Base-by-base conservation (phyloP, 2,113 vertebrate species). In the Balaeniceps rex region DNA sequence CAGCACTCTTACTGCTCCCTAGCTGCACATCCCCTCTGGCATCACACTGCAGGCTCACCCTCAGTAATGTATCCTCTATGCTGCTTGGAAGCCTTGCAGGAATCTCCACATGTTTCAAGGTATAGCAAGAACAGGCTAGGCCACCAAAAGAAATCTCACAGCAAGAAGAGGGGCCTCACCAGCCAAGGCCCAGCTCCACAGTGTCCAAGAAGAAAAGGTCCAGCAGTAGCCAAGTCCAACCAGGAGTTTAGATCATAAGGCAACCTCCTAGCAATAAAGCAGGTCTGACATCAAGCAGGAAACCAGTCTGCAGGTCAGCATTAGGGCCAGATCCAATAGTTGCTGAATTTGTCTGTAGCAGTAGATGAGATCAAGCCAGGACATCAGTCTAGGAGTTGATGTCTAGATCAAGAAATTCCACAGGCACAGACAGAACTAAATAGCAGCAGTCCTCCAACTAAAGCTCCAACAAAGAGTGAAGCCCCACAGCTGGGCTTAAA, bases 391-490 rank as follows among this genome's bases (percentile, higher is more conserved):
- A 26, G 6, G 7, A 0, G 3, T 0, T 33, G 22, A 61, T 1
- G 2, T 4, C 34, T 6, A 31, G 28, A 40, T 5, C 19, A 46
- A 28, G 9, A 85, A 63, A 46, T 2, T 34, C 7, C 16, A 29
- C 3, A 54, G 16, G 5, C 12, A 54, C 0, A 8, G 3, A 15
- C 3, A 83, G 0, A 44, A 4, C 10, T 1, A 0, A 47, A 65
- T 0, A 70, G 0, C 6, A 77, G 0, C 0, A 5, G 5, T 21
- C 4, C 3, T 21, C 9, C 19, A 15, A 18, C 11, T 44, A 57
- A 69, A 74, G 0, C 4, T 60, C 22, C 51, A 54, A 42, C 0
- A 38, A 0, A 0, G 1, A 31, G 0, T 0, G 1, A 46, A 3
- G 0, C 0, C 6, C 2, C 14, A 42, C 6, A 55, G 8, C 26